These are phyloP conservation scores for Asbolus verrucosus DNA, from an alignment of 1,140 invertebrate species.

Conservation along the genomic window DNA sequence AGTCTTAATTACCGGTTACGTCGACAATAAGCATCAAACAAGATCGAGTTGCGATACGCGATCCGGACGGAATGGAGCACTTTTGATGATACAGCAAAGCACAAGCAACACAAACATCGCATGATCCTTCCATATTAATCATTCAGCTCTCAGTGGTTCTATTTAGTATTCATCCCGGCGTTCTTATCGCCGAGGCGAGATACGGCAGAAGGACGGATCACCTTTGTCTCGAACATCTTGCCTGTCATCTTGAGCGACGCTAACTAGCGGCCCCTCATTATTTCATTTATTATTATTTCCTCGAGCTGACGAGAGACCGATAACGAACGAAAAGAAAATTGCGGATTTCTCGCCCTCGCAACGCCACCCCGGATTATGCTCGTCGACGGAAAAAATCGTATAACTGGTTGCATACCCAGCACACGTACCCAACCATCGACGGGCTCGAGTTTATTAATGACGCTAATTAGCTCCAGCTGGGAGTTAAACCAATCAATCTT, in stretches of 20 bases:
- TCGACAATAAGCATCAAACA: slow-evolving; percentile 29
- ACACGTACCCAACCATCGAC: too few species aligned
- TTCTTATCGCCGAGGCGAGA: slow-evolving; percentile 49
- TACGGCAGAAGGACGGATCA: slow-evolving; percentile 33
- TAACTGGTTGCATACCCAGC: too few species aligned
- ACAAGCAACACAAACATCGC: slow-evolving; percentile 39
- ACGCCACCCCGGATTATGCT: not conserved
- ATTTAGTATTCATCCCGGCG: slow-evolving; percentile 54
- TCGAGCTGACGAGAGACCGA: not conserved
- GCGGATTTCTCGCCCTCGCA: slow-evolving; percentile 4
- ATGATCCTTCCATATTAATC: slow-evolving; percentile 54
- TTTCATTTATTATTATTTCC: slow-evolving; percentile 50
- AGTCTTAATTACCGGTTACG: slow-evolving; percentile 34
- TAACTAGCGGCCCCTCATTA: slow-evolving; percentile 50
- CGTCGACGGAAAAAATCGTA: too few species aligned
- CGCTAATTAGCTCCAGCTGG: too few species aligned
- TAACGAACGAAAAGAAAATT: slow-evolving; percentile 23
- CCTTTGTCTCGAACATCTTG: slow-evolving; percentile 53
- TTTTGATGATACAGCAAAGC: slow-evolving; percentile 45
- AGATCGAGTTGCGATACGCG: slow-evolving; percentile 11
- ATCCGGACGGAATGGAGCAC: slow-evolving; percentile 18
- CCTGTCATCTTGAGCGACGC: slow-evolving; percentile 51
- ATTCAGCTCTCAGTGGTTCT: slow-evolving; percentile 48
- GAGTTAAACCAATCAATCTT: too few species aligned
- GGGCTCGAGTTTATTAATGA: too few species aligned